These are phyloP conservation scores for Cephus pulcher DNA, from an alignment of 2,888 invertebrate species.

Conservation along the genomic window DNA sequence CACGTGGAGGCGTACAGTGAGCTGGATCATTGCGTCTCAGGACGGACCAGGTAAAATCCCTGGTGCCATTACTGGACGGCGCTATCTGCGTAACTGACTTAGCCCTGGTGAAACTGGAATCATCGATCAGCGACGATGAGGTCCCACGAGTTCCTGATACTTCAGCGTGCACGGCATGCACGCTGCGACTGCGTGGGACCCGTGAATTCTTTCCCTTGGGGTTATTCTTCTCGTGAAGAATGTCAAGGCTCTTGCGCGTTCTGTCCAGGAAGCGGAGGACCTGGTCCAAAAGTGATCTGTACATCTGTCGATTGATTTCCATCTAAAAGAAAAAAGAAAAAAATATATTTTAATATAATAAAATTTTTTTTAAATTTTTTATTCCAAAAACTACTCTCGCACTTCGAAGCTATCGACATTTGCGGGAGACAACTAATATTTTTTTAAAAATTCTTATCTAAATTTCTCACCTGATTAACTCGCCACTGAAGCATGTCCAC, in stretches of 20 bases:
- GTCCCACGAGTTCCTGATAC: conserved; percentile 22
- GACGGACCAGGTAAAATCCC: conserved; percentile 73
- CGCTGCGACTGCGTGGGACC: conserved; percentile 69
- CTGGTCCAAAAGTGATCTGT: conserved; percentile 78
- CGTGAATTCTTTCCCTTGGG: conserved; percentile 53
- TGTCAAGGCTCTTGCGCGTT: conserved; percentile 75
- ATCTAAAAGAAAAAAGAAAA: conserved; percentile 68
- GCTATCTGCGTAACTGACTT: conserved; percentile 66
- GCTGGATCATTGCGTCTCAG: conserved; percentile 53
- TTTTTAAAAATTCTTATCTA: background rate
- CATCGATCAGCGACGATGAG: conserved; percentile 28
- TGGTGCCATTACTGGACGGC: conserved; percentile 61
- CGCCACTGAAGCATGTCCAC: conserved; percentile 81
- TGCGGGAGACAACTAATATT: no score
- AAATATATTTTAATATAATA: no score
- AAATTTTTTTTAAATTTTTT: no score
- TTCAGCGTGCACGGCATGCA: conserved; percentile 66
- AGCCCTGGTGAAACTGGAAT: conserved; percentile 60
- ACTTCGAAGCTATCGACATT: no score
- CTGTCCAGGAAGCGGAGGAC: conserved; percentile 77
- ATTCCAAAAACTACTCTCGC: no score
- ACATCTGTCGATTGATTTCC: conserved; percentile 79
- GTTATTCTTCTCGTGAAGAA: conserved; percentile 63
- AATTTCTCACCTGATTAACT: conserved; percentile 73
- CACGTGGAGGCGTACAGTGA: conserved; percentile 43